These are phyloP conservation scores for Nothobranchius kuhntae DNA, from an alignment of 2,113 vertebrate genomes.

Conservation along the genomic window DNA sequence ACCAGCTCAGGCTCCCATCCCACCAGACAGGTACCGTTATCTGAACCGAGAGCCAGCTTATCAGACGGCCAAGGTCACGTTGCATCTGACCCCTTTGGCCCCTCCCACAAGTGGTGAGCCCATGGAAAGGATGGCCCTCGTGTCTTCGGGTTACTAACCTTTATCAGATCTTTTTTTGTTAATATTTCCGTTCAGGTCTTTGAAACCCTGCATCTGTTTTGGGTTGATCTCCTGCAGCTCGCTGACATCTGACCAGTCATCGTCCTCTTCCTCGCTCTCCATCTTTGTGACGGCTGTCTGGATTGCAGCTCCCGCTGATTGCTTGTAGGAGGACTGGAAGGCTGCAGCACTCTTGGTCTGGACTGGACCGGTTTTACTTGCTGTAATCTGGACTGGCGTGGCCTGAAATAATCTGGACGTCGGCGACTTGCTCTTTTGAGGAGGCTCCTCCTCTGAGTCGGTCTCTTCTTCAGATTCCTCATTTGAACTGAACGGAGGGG, in stretches of 20 bases:
- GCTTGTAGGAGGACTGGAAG: conserved; percentile 16
- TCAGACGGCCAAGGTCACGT: too few species aligned
- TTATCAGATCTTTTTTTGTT: conserved; percentile 65
- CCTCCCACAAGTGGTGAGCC: too few species aligned
- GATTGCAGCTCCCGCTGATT: conserved; percentile 23
- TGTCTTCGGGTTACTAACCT: conserved; percentile 23
- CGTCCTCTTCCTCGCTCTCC: conserved; percentile 71
- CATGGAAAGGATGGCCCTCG: too few species aligned
- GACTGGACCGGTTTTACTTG: conserved; percentile 20
- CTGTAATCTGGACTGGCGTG: conserved; percentile 20
- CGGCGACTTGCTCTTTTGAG: conserved; percentile 41
- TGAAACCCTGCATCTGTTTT: conserved; percentile 48
- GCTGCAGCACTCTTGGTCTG: conserved; percentile 28
- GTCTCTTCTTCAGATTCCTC: conserved; percentile 81
- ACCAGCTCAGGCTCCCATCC: too few species aligned
- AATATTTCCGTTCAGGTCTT: conserved; percentile 69
- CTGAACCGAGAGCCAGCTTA: too few species aligned
- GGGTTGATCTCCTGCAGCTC: conserved; percentile 75
- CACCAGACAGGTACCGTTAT: too few species aligned
- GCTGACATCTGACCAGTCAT: conserved; percentile 71
- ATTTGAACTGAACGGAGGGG: conserved; percentile 87
- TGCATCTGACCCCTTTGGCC: too few species aligned
- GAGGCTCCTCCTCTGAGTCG: conserved; percentile 65
- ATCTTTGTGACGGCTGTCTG: conserved; percentile 47
- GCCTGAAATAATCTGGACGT: conserved; percentile 47